Evolutionary conservation across 2,797 vertebrate genomes (phyloP).

Genomic region (Hirundo rustica): DNA sequence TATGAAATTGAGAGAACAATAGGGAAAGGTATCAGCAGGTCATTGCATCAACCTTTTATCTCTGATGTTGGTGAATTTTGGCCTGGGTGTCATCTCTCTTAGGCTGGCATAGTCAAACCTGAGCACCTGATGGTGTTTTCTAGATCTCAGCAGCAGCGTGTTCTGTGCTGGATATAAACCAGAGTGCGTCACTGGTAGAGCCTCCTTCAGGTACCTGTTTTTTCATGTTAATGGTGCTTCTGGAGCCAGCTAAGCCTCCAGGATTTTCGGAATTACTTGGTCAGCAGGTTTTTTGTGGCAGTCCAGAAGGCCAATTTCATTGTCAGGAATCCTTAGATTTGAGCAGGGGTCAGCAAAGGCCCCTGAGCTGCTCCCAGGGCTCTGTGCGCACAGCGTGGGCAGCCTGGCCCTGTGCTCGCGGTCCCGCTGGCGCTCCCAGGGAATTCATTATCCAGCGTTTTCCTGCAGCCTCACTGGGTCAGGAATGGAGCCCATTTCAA

Average conservation of each 20-base stretch:
- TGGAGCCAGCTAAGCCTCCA: not conserved
- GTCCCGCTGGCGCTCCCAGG: not conserved
- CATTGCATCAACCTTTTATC: not conserved
- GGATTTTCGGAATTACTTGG: not conserved
- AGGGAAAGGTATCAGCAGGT: not conserved
- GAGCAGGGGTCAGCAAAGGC: not conserved
- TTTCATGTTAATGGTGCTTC: not conserved
- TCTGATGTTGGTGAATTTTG: not conserved
- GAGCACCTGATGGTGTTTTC: not conserved
- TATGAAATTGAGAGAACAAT: not conserved
- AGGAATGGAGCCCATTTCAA: not conserved
- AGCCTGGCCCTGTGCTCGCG: accelerated
- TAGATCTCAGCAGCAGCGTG: not conserved
- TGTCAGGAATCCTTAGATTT: not conserved
- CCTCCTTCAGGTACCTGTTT: not conserved
- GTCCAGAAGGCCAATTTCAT: not conserved
- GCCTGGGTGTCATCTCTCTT: not conserved
- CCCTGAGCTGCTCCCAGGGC: not conserved
- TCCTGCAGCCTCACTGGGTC: not conserved
- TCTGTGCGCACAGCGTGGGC: accelerated
- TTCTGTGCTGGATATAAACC: not conserved
- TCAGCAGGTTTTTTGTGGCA: not conserved
- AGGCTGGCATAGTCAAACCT: not conserved
- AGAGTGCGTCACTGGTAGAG: not conserved
- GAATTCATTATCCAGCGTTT: not conserved